Conservation (phyloP, 2,113 vertebrate genomes). For the Austrofundulus limnaeus region DNA sequence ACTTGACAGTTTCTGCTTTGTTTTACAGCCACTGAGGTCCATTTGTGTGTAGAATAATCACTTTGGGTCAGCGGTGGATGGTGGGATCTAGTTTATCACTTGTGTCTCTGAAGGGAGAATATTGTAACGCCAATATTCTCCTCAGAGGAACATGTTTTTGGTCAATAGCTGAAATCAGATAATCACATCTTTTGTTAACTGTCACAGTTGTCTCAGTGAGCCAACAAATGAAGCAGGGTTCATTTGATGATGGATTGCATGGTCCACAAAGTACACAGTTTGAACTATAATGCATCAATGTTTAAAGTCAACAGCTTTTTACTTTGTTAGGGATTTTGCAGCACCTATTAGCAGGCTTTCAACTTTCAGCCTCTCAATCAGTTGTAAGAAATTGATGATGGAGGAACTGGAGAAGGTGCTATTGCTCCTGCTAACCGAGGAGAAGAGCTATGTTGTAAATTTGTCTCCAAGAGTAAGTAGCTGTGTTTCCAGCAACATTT, state of each 20-base stretch:
- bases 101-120: constrained; percentile 24
- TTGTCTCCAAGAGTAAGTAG: too few relatives aligned
- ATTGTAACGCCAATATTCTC: constrained; percentile 24
- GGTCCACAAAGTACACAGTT: background rate
- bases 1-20: background rate
- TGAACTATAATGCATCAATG: background rate
- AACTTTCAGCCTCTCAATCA: background rate
- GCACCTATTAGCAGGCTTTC: background rate
- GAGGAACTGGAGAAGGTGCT: too few relatives aligned
- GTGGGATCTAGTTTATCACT: background rate
- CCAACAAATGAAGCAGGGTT: background rate
- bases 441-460: too few relatives aligned
- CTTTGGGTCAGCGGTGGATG: constrained; percentile 5
- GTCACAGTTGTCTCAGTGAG: background rate
- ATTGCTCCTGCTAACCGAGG: too few relatives aligned
- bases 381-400: too few relatives aligned
- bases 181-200: constrained; percentile 28
- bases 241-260: background rate
- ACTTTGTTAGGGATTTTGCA: background rate
- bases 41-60: constrained; percentile 14
- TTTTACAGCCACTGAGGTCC: constrained; percentile 7
- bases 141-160: constrained; percentile 21
- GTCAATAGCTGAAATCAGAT: constrained; percentile 41
- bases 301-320: constrained; percentile 1
- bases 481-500: too few relatives aligned